Conservation (phyloP, 2,888 invertebrate genomes). For the Rhagonycha lutea region DNA sequence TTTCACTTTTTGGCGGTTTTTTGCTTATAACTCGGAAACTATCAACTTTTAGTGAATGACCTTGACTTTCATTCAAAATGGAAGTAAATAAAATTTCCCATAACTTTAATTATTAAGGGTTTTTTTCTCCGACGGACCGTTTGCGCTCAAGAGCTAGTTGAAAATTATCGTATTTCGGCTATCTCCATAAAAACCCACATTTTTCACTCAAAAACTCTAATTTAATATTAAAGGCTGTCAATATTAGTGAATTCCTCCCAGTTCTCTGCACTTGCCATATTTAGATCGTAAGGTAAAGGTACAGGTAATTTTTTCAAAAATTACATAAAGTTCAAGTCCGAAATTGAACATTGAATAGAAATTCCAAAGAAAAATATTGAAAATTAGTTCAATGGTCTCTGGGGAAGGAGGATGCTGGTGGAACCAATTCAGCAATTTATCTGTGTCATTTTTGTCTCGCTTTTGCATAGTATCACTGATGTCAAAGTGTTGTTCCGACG, state of each 20-base stretch:
- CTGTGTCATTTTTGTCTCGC: too few relatives aligned
- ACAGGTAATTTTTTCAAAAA: not conserved
- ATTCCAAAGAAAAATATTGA: not conserved
- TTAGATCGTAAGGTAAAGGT: not conserved
- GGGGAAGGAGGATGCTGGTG: too few relatives aligned
- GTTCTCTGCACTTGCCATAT: not conserved
- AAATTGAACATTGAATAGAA: slow-evolving; percentile 1
- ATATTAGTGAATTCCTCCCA: not conserved
- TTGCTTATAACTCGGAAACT: not conserved
- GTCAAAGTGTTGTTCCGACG: too few relatives aligned
- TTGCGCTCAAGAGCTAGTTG: not conserved
- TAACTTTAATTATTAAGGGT: not conserved
- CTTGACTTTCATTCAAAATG: not conserved
- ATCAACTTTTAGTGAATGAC: not conserved
- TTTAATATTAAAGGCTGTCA: not conserved
- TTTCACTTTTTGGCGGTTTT: not conserved
- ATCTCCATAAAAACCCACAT: not conserved
- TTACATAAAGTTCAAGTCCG: slow-evolving; percentile 3
- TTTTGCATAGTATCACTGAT: too few relatives aligned
- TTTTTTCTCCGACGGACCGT: not conserved
- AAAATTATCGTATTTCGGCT: not conserved
- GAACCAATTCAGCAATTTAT: too few relatives aligned
- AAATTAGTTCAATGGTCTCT: too few relatives aligned
- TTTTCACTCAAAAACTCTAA: not conserved
- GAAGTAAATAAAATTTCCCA: not conserved